Base-by-base conservation (phyloP, 2,888 invertebrate species). In the Ditula angustiorana region DNA sequence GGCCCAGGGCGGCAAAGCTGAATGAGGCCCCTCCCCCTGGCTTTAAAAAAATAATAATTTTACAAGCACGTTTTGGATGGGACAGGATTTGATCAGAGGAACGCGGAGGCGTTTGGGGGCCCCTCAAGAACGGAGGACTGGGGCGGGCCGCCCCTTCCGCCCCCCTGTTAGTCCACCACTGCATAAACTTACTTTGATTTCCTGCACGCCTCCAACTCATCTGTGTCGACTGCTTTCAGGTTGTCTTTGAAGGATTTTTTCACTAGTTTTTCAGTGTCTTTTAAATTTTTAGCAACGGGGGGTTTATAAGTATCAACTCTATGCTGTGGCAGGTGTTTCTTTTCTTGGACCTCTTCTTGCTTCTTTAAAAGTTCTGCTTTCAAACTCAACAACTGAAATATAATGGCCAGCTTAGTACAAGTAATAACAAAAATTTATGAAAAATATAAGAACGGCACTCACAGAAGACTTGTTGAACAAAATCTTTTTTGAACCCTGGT, bases 281-380 rank as follows among this genome's bases (percentile, higher is more conserved):
- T 94, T 13, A 74, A 52, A 58, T 76, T 46, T 58, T 49, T 69
- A 26, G 50, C 50, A 10, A 44, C 50, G 26, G 83, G 80, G 3
- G 94, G 90, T 56, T 90, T 90, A 65, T 91, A 93, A 65, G 90
- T 90, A 58, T 93, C 93, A 71, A 94, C 81, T 74, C 94, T 94
- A 61, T 93, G 83, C 61, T 91, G 86, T 1, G 94, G 92, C 1
- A 89, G 77, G 23, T 90, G 87, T 77, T 95, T 96, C 5, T 95
- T 95, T 78, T 95, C 94, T 63, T 93, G 91, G 1, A 97, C 95
- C 87, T 98, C 98, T 74, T 96, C 95, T 86, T 98, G 96, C 85
- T 98, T 98, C 68, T 96, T 94, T 49, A 96, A 84, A 13, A 99
- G 92, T 87, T 99, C 98, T 0, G 98, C 98, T 90, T 98, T 98